Base-by-base conservation (phyloP, 2,113 vertebrate genomes). In the Emydocephalus ijimae region DNA sequence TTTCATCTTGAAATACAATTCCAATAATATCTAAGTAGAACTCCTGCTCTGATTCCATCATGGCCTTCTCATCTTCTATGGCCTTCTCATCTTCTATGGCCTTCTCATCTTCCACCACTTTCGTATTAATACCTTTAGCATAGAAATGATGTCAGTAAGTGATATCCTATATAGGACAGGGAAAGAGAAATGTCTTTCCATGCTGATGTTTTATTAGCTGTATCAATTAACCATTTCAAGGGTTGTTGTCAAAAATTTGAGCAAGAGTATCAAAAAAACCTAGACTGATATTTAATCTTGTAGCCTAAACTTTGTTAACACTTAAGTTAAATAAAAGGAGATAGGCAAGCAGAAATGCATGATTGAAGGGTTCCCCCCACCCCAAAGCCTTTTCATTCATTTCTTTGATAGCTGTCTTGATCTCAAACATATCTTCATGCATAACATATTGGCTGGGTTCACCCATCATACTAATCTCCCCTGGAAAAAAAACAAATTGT, bases 1-100 rank as follows among this genome's bases (percentile, higher is more conserved):
- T 98, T 48, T 97, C 96, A 93, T 98, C 98, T 89, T 97, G 92
- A 94, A 99, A 99, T 48, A 98, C 96, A 54, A 99, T 98, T 0
- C 98, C 98, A 0, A 98, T 95, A 0, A 93, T 59, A 0, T 96
- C 95, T 0, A 95, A 88, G 6, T 98, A 93, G 4, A 2, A 2
- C 1, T 69, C 29, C 4, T 69, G 14, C 14, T 0, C 14, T 15
- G 64, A 69, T 69, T 0, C 11, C 29, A 64, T 64, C 8, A 3
- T 61, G 57, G 3, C 9, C 23, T 59, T 94, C 9, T 89, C 96
- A 98, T 95, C 96, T 95, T 98, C 97, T 94, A 99, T 54, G 2
- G 97, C 96, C 24, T 97, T 87, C 94, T 43, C 43, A 43, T 43
- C 43, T 43, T 43, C 43, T 43, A 3, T 61, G 57, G 3, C 9